Base-by-base conservation (phyloP, 2,888 invertebrate species). In the Plebejus melissa region DNA sequence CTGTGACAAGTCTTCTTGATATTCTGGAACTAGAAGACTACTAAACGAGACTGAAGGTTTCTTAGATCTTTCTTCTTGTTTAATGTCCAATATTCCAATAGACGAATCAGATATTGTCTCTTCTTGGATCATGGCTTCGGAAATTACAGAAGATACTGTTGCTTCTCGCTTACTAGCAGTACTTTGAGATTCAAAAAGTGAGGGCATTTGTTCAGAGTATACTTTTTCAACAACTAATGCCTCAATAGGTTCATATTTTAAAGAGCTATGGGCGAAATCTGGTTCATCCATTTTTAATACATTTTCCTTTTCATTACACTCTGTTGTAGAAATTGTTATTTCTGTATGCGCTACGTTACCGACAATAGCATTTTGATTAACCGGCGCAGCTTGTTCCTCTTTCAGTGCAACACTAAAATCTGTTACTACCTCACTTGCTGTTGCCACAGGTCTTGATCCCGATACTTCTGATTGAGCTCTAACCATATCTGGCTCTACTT, bases 261-360 rank as follows among this genome's bases (percentile, higher is more conserved):
- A 74, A 16, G 80, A 80, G 28, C 90, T 89, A 70, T 80, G 79
- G 38, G 78, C 82, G 32, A 81, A 76, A 76, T 80, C 84, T 5
- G 87, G 85, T 77, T 79, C 81, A 1, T 76, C 76, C 58, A 79
- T 78, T 74, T 76, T 83, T 76, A 77, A 88, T 78, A 41, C 36
- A 74, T 83, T 87, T 91, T 96, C 96, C 78, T 91, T 93, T 89
- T 96, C 96, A 78, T 91, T 94, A 41, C 84, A 84, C 78, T 94
- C 87, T 22, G 94, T 91, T 81, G 95, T 94, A 70, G 90, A 93
- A 69, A 94, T 88, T 41, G 94, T 83, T 50, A 96, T 78, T 82
- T 95, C 94, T 83, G 94, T 94, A 76, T 94, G 85, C 60, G 94
- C 89, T 72, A 94, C 87, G 79, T 94, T 94, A 77, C 93, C 91